Percentiles rank a stretch among this genome's conserved stretches.
phyloP scores from a whole-genome alignment of 2,113 vertebrate genomes.

The Pitta sordida region DNA sequence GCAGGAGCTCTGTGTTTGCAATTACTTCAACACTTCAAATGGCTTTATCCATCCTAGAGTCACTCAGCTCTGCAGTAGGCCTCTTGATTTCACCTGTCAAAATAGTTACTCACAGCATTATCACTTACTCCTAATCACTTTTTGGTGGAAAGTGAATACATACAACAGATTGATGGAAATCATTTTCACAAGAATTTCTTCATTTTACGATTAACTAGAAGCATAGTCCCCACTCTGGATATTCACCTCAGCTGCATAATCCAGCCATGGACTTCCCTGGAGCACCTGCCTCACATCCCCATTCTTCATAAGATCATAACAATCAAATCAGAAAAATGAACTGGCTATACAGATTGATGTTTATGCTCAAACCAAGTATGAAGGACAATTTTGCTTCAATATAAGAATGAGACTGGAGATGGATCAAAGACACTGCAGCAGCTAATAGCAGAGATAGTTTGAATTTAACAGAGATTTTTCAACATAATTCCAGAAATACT shows the following conservation, averaged over 20 bases:
- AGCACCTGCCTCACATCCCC: neutral
- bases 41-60: constrained; percentile 13
- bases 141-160: neutral
- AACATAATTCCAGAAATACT: neutral
- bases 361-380: constrained; percentile 43
- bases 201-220: neutral
- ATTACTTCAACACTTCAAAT: constrained; percentile 26
- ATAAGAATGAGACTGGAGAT: neutral
- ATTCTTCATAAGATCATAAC: neutral
- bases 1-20: neutral
- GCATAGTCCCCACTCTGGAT: neutral
- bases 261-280: neutral
- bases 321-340: constrained; percentile 29
- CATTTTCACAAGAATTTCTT: neutral
- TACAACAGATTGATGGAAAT: neutral
- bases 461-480: constrained; percentile 19
- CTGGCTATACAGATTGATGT: neutral
- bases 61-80: neutral
- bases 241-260: neutral
- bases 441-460: neutral
- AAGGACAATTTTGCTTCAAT: constrained; percentile 35
- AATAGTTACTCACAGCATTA: neutral
- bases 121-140: neutral
- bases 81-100: constrained; percentile 20
- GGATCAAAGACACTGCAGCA: neutral